These are phyloP conservation scores for Heteromyza rotundicornis DNA, from an alignment of 2,888 invertebrate species.

Conservation along the genomic window DNA sequence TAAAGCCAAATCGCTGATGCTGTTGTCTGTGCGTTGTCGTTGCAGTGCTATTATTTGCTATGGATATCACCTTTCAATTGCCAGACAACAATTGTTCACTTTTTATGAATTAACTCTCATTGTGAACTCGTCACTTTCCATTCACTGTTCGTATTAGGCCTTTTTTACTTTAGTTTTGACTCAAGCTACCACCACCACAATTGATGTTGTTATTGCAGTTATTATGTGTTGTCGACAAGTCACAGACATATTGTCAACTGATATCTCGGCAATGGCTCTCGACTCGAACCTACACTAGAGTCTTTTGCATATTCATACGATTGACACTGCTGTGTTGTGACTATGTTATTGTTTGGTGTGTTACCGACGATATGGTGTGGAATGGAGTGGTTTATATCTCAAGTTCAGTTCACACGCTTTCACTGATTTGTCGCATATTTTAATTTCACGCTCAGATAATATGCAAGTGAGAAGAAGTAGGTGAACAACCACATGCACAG, in stretches of 20 bases:
- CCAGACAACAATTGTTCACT: conserved; percentile 47
- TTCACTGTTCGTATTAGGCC: conserved; percentile 16
- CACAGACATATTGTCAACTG: conserved; percentile 50
- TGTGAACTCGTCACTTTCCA: conserved; percentile 12
- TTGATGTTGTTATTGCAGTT: conserved; percentile 13
- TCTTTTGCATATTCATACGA: background rate
- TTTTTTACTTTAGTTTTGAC: no score
- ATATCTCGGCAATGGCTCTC: conserved; percentile 35
- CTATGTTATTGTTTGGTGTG: conserved; percentile 14
- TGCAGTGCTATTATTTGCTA: no score
- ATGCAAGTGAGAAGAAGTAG: no score
- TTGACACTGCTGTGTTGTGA: background rate
- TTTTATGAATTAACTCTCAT: conserved; percentile 46
- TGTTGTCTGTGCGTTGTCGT: no score
- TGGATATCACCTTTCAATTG: conserved; percentile 31
- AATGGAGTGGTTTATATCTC: conserved; percentile 30
- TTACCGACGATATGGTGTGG: conserved; percentile 27
- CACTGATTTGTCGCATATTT: no score
- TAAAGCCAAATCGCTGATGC: no score
- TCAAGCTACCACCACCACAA: background rate
- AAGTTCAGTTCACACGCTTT: conserved; percentile 62
- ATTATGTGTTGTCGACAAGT: no score
- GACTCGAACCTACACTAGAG: no score
- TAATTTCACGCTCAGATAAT: no score
- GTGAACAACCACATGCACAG: no score